Evolutionary conservation across 2,888 invertebrate species (phyloP), one percentile per base, ranked within the genome.

Genomic region (Petrolisthes cinctipes): DNA sequence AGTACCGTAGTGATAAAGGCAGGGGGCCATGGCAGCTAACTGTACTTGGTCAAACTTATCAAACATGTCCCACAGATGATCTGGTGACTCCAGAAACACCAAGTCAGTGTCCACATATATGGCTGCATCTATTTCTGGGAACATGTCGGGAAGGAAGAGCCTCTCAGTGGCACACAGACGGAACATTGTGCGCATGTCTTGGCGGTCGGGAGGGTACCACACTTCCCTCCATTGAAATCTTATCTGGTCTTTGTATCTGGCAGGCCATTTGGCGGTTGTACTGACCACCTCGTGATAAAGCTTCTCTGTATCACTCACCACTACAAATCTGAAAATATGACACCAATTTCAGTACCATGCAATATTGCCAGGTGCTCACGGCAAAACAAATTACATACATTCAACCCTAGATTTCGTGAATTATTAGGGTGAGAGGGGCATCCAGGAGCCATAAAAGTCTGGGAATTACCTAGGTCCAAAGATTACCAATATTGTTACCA

Each of bases 81-180:
- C 92, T 1, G 93, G 90, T 54, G 93, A 92, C 53, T 92, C 91
- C 85, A 93, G 85, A 90, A 93, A 93, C 80, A 93, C 91, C 54
- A 93, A 91, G 91, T 93, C 93, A 14, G 93, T 93, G 91, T 93
- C 93, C 37, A 93, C 92, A 91, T 93, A 93, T 54, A 93, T 91
- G 53, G 93, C 86, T 5, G 92, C 91, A 89, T 93, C 93, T n/a
- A 92, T 91, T 61, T 92, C 91, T 57, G 91, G 91, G 68, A 93
- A 91, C 20, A 93, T 86, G 9, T 91, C 91, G 91, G 93, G 92
- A 4, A 92, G 91, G 86, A 91, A 91, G 66, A 92, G 89, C 54
- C 91, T 86, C 17, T 91, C 91, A 4, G 92, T 92, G 4, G 92
- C 91, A 89, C 92, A 92, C 14, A 91, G 91, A 3, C 91, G 90